Conservation (phyloP, 2,113 vertebrate genomes). For the Grallaria varia region DNA sequence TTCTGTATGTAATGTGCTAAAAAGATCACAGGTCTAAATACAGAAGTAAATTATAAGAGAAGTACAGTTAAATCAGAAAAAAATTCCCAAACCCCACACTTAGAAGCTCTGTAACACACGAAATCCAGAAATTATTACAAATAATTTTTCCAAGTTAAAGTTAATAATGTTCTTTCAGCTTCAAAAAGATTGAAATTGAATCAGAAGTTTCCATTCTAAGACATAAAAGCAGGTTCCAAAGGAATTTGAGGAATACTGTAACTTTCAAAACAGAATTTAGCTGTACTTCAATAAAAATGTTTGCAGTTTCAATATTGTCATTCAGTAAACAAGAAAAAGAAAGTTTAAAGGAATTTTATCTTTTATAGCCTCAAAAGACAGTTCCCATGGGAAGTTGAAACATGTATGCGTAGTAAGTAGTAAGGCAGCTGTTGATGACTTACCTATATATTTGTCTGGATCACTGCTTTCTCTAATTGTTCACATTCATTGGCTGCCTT, state of each 20-base stretch:
- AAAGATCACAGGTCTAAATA: not conserved
- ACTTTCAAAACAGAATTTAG: not conserved
- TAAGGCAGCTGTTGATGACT: not conserved
- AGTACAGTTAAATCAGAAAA: not conserved
- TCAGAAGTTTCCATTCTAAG: not conserved
- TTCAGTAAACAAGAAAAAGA: not conserved
- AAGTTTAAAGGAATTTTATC: not conserved
- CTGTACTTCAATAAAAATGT: not conserved
- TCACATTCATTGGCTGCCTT: not conserved
- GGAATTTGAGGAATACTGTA: not conserved
- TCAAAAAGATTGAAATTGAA: not conserved
- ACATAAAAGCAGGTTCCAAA: not conserved
- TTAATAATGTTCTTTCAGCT: not conserved
- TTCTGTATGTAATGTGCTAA: not conserved
- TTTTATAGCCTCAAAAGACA: not conserved
- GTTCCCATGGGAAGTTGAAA: not conserved
- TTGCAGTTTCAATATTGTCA: not conserved
- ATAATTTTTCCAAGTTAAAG: not conserved
- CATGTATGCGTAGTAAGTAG: not conserved
- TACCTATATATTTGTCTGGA: not conserved
- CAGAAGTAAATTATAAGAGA: not conserved
- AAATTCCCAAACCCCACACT: accelerated
- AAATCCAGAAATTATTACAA: not conserved
- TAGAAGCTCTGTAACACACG: not conserved
- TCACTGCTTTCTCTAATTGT: not conserved